Evolutionary conservation across 2,797 vertebrate species (phyloP).

Genomic region (Ctenopoma multispine): DNA sequence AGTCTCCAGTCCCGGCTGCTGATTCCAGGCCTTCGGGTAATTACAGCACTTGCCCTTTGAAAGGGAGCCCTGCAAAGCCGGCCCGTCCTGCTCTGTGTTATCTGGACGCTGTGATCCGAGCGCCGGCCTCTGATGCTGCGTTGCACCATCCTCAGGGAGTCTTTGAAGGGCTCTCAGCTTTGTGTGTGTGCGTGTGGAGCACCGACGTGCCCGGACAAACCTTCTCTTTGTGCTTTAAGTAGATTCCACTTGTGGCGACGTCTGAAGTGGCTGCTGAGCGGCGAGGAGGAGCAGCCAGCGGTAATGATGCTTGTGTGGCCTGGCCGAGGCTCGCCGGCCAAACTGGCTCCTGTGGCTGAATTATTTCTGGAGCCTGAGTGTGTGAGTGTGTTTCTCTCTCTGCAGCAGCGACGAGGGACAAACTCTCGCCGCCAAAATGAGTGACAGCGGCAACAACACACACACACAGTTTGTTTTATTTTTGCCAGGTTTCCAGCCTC

Average conservation of each 20-base stretch:
- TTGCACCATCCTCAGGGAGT: constrained; percentile 50
- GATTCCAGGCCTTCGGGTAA: constrained; percentile 69
- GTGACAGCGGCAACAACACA: constrained; percentile 49
- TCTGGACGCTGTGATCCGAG: constrained; percentile 65
- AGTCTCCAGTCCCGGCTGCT: constrained; percentile 54
- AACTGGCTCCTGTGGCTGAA: constrained; percentile 47
- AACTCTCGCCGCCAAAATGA: constrained; percentile 43
- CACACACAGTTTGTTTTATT: constrained; percentile 57
- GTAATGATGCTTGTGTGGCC: constrained; percentile 66
- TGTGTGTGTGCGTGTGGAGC: constrained; percentile 42
- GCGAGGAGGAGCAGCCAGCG: constrained; percentile 53
- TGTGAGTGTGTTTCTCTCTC: constrained; percentile 21
- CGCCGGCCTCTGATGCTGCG: constrained; percentile 32
- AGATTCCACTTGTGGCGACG: constrained; percentile 67
- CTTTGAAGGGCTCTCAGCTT: constrained; percentile 50
- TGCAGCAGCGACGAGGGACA: constrained; percentile 19
- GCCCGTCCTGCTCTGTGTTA: constrained; percentile 52
- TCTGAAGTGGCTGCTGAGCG: constrained; percentile 62
- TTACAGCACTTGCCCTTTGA: constrained; percentile 83
- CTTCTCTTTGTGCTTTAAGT: constrained; percentile 61
- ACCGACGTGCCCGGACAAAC: constrained; percentile 58
- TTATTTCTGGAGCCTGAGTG: constrained; percentile 35
- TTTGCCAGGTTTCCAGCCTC: constrained; percentile 14
- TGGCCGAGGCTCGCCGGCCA: constrained; percentile 38
- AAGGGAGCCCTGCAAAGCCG: constrained; percentile 69